Evolutionary conservation across 2,113 vertebrate genomes (phyloP).

Genomic region (Mugil cephalus): DNA sequence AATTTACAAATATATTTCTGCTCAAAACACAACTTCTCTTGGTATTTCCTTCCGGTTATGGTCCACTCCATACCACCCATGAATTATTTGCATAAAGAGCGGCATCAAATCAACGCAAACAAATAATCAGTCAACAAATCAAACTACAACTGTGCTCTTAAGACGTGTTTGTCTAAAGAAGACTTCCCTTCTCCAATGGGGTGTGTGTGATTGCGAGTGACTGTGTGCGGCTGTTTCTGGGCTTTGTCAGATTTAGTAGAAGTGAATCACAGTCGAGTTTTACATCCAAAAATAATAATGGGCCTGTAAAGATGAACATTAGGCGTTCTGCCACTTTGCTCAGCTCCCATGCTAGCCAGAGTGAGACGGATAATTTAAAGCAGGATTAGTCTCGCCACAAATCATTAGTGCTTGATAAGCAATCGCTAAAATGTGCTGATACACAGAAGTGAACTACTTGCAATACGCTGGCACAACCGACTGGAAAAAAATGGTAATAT

Average conservation of each 20-base stretch:
- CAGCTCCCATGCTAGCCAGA: background rate
- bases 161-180: slow-evolving; percentile 15
- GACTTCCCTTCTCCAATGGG: slow-evolving; percentile 21
- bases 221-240: slow-evolving; percentile 10
- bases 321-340: slow-evolving; percentile 30
- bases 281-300: slow-evolving; percentile 55
- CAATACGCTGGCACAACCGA: no score
- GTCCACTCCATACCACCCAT: slow-evolving; percentile 10
- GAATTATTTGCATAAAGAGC: slow-evolving; percentile 9
- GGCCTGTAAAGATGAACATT: slow-evolving; percentile 37
- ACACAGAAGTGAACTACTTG: no score
- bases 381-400: no score
- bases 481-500: no score
- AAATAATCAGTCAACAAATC: slow-evolving; percentile 41
- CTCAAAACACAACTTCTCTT: background rate
- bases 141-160: slow-evolving; percentile 14
- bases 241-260: slow-evolving; percentile 40
- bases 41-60: background rate
- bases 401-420: no score
- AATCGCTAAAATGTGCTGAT: no score
- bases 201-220: slow-evolving; percentile 1
- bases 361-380: no score
- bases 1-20: background rate
- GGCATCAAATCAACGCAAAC: slow-evolving; percentile 43
- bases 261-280: slow-evolving; percentile 42